These are phyloP conservation scores for Antheraea pernyi DNA, from an alignment of 1,140 invertebrate species.

Conservation along the genomic window DNA sequence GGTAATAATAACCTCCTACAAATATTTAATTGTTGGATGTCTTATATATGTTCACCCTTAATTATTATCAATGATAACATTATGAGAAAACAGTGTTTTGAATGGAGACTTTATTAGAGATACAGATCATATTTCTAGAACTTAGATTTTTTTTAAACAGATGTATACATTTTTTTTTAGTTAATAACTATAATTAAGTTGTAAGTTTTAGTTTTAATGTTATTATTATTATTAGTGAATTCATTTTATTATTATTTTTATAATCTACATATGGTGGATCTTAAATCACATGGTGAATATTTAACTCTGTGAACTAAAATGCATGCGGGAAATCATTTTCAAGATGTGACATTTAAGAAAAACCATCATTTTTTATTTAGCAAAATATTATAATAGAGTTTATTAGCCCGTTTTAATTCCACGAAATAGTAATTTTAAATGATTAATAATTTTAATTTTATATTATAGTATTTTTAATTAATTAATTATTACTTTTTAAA, in stretches of 20 bases:
- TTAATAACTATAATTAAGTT: background rate
- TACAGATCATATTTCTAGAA: background rate
- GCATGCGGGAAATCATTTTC: too few species aligned
- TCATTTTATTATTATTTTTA: background rate
- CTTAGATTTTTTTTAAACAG: background rate
- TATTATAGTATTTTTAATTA: background rate
- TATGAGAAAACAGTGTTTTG: background rate
- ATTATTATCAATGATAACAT: too few species aligned
- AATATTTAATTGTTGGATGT: too few species aligned
- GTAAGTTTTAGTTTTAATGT: background rate
- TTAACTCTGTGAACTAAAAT: too few species aligned
- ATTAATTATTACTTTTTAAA: background rate
- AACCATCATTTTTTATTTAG: too few species aligned
- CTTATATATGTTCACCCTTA: too few species aligned
- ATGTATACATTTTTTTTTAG: background rate
- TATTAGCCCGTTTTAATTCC: background rate
- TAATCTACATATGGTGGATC: too few species aligned
- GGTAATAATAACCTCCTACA: too few species aligned
- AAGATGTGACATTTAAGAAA: too few species aligned
- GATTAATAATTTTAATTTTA: background rate
- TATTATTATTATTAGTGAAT: background rate
- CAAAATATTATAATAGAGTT: too few species aligned
- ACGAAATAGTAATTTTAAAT: background rate
- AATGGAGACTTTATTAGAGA: background rate
- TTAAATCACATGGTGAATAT: too few species aligned